These are phyloP conservation scores for Chlorodrepanis virens DNA, from an alignment of 2,113 vertebrate species.

Conservation along the genomic window DNA sequence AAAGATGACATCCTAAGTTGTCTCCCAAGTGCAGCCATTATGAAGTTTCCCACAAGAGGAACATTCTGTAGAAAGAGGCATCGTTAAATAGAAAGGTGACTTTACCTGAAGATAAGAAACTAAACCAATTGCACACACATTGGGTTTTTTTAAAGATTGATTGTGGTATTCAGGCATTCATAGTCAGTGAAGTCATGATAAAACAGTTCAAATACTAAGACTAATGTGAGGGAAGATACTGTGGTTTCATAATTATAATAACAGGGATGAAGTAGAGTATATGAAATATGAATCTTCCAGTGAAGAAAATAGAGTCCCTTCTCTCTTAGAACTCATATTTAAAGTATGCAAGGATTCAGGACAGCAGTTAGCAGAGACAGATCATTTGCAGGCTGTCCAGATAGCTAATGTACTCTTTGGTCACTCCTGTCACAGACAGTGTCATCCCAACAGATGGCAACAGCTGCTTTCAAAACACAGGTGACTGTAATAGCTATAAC, in stretches of 20 bases:
- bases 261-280: background rate
- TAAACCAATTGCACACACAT: background rate
- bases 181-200: background rate
- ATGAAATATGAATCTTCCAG: background rate
- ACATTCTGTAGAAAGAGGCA: background rate
- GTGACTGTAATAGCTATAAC: background rate
- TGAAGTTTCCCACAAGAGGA: background rate
- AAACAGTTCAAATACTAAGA: background rate
- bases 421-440: background rate
- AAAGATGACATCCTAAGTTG: background rate
- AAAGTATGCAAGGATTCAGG: background rate
- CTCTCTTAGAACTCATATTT: background rate
- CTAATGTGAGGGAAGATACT: background rate
- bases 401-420: background rate
- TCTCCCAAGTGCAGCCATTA: background rate
- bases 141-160: background rate
- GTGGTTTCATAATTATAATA: background rate
- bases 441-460: background rate
- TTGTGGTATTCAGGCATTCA: background rate
- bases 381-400: background rate
- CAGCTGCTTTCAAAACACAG: background rate
- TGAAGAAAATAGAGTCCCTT: background rate
- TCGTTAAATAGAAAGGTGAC: conserved; percentile 12
- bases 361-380: background rate
- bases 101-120: background rate